Conservation (phyloP, 2,888 invertebrate genomes). For the Corythucha ciliata region DNA sequence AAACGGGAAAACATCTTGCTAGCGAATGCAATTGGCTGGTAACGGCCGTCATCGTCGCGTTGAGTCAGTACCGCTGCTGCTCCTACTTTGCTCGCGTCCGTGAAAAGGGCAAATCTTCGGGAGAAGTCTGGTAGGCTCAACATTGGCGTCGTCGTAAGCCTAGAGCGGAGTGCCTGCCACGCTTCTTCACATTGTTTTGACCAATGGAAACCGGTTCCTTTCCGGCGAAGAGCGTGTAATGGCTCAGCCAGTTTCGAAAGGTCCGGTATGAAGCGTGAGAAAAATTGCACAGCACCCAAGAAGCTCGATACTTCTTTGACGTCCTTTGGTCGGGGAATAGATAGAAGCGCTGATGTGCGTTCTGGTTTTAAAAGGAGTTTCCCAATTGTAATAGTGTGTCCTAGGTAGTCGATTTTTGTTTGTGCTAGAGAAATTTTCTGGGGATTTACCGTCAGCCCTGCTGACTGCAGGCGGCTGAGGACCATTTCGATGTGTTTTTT, state of each 20-base stretch:
- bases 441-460: constrained; percentile 32
- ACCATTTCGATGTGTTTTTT: constrained; percentile 19
- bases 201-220: too few species aligned
- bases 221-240: neutral
- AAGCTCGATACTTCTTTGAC: neutral
- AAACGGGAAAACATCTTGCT: too few species aligned
- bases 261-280: neutral
- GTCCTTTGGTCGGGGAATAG: neutral
- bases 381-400: constrained; percentile 9
- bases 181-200: too few species aligned
- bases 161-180: too few species aligned
- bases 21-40: too few species aligned
- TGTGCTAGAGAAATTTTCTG: constrained; percentile 25
- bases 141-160: too few species aligned
- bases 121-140: too few species aligned
- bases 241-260: neutral
- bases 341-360: neutral
- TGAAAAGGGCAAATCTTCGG: too few species aligned
- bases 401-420: constrained; percentile 10
- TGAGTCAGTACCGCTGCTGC: too few species aligned
- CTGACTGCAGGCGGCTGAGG: constrained; percentile 22
- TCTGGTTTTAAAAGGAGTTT: neutral
- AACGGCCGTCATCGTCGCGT: too few species aligned
- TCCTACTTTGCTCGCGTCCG: too few species aligned
- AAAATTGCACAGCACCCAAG: neutral